These are phyloP conservation scores for Ranitomeya imitator DNA, from an alignment of 2,113 vertebrate species.

Conservation along the genomic window DNA sequence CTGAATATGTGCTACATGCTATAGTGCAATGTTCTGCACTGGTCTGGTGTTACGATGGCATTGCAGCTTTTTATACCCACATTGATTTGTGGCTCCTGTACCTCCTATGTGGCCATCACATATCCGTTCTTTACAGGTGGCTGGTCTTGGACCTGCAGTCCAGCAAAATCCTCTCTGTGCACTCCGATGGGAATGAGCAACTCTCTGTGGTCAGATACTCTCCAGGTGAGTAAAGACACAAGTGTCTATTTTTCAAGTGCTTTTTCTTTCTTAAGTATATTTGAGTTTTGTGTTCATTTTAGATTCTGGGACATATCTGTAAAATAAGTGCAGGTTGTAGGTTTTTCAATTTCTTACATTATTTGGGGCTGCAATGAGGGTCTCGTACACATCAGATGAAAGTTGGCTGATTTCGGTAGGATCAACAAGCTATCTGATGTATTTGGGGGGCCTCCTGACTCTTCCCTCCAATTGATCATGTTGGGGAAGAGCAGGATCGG, in stretches of 20 bases:
- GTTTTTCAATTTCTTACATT: too few relatives aligned
- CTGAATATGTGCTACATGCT: not conserved
- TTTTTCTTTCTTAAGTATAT: not conserved
- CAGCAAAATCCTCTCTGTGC: conserved; percentile 75
- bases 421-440: too few relatives aligned
- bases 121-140: conserved; percentile 73
- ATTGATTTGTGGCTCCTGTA: not conserved
- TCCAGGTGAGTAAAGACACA: conserved; percentile 74
- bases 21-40: not conserved
- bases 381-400: too few relatives aligned
- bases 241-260: not conserved
- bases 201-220: conserved; percentile 89
- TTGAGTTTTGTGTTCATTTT: not conserved
- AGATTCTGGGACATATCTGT: not conserved
- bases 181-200: conserved; percentile 85
- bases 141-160: conserved; percentile 83
- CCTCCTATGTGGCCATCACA: not conserved
- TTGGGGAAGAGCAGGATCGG: too few relatives aligned
- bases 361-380: too few relatives aligned
- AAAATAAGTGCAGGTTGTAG: too few relatives aligned
- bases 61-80: not conserved
- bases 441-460: too few relatives aligned
- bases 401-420: too few relatives aligned
- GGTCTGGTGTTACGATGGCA: not conserved
- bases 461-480: too few relatives aligned